phyloP scores from a whole-genome alignment of 2,113 vertebrate species.

The Lutjanus erythropterus region DNA sequence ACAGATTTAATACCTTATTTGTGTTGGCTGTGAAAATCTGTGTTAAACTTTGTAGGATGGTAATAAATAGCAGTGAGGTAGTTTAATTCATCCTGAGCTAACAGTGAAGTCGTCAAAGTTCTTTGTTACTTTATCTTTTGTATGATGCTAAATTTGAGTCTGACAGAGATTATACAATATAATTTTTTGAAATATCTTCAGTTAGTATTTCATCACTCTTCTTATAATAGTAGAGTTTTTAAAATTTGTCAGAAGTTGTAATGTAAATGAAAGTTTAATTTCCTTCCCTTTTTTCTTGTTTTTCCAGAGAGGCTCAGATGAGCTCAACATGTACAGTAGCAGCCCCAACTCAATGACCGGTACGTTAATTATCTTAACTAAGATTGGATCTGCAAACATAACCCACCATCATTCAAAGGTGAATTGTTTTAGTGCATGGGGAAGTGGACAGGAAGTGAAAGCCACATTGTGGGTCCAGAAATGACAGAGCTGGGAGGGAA shows the following conservation, averaged over 20 bases:
- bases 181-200: not conserved
- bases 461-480: not conserved
- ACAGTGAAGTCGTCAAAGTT: not conserved
- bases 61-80: not conserved
- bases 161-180: not conserved
- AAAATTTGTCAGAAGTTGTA: not conserved
- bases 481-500: not conserved
- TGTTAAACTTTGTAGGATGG: not conserved
- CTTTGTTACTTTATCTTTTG: not conserved
- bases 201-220: not conserved
- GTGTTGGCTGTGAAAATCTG: not conserved
- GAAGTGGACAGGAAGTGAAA: not conserved
- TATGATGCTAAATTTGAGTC: not conserved
- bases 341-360: conserved; percentile 95
- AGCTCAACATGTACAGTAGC: conserved; percentile 95
- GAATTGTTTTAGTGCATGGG: not conserved
- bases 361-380: conserved; percentile 78
- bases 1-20: not conserved
- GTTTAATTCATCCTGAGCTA: not conserved
- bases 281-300: not conserved
- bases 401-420: not conserved
- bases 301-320: conserved; percentile 98
- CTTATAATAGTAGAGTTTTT: not conserved
- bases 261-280: not conserved
- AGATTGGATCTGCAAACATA: not conserved